A percentile compares a stretch with the other conserved stretches of the same genome.
Evolutionary conservation across 1,140 invertebrate species (phyloP).

Genomic region (Diploscapter pachys): DNA sequence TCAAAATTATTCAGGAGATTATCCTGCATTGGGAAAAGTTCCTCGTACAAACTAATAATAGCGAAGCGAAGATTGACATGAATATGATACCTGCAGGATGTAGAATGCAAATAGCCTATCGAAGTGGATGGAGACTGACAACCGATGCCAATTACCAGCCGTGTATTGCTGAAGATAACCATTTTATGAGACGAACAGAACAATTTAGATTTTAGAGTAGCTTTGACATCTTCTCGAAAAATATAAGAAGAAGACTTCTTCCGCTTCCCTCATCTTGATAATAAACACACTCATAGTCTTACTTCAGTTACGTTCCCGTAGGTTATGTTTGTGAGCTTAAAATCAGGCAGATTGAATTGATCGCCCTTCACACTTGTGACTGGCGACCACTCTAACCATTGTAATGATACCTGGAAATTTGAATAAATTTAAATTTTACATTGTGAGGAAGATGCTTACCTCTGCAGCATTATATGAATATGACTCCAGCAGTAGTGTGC

Average conservation of each 20-base stretch:
- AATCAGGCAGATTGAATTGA: slow-evolving; percentile 54
- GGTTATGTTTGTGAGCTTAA: slow-evolving; percentile 52
- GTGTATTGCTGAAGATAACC: slow-evolving; percentile 48
- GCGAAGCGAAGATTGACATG: slow-evolving; percentile 10
- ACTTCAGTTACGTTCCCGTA: slow-evolving; percentile 55
- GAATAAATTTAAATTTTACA: neutral
- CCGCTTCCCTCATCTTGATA: too few species aligned
- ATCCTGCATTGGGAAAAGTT: neutral
- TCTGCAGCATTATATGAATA: slow-evolving; percentile 57
- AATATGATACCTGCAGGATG: slow-evolving; percentile 42
- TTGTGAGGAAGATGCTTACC: slow-evolving; percentile 21
- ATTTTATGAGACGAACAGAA: slow-evolving; percentile 1
- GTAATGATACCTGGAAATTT: slow-evolving; percentile 35
- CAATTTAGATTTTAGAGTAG: slow-evolving; percentile 4
- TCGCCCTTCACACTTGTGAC: slow-evolving; percentile 53
- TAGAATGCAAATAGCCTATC: slow-evolving; percentile 58
- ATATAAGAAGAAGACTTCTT: neutral
- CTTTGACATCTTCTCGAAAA: neutral
- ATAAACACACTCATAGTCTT: neutral
- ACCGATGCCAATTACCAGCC: slow-evolving; percentile 55
- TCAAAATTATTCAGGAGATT: too few species aligned
- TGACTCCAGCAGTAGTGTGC: slow-evolving; percentile 53
- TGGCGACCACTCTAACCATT: slow-evolving; percentile 55
- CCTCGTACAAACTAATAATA: slow-evolving; percentile 28
- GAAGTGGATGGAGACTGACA: slow-evolving; percentile 52